These are phyloP conservation scores for Steinernema hermaphroditum DNA, from an alignment of 2,888 invertebrate genomes.

Conservation along the genomic window DNA sequence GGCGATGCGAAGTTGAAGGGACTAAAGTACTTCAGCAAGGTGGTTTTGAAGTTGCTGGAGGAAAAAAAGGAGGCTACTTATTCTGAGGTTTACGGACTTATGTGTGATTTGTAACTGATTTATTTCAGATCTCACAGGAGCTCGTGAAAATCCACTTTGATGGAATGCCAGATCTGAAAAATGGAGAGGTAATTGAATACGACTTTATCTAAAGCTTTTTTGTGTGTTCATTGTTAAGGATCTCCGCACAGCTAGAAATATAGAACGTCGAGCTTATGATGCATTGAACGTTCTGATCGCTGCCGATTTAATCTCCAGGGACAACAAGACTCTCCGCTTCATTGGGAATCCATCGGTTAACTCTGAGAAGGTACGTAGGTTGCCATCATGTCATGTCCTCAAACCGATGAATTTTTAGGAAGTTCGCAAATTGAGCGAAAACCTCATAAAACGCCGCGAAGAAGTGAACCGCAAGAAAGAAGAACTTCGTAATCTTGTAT, in stretches of 20 bases:
- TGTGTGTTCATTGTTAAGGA: slow-evolving; percentile 53
- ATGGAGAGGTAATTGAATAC: slow-evolving; percentile 72
- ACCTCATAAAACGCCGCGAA: slow-evolving; percentile 66
- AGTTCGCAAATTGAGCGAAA: too few species aligned
- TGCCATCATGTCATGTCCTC: too few species aligned
- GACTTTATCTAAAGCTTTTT: slow-evolving; percentile 15
- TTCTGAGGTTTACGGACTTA: slow-evolving; percentile 80
- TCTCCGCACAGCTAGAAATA: slow-evolving; percentile 91
- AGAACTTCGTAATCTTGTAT: slow-evolving; percentile 68
- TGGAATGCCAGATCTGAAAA: slow-evolving; percentile 71
- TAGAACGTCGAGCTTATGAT: slow-evolving; percentile 95
- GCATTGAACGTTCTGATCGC: slow-evolving; percentile 99
- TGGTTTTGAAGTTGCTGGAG: slow-evolving; percentile 98
- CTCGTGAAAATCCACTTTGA: slow-evolving; percentile 86
- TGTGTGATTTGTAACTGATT: background rate
- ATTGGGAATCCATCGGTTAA: slow-evolving; percentile 79
- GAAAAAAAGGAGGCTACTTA: slow-evolving; percentile 96
- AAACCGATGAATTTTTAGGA: too few species aligned
- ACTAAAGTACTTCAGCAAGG: slow-evolving; percentile 96
- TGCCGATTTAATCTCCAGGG: slow-evolving; percentile 99
- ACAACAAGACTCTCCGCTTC: slow-evolving; percentile 99
- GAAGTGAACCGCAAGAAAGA: slow-evolving; percentile 65
- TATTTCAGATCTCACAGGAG: slow-evolving; percentile 79
- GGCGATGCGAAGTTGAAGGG: slow-evolving; percentile 74
- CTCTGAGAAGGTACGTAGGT: too few species aligned